phyloP scores from a whole-genome alignment of 1,140 invertebrate species.

The Drosophila murphyi region DNA sequence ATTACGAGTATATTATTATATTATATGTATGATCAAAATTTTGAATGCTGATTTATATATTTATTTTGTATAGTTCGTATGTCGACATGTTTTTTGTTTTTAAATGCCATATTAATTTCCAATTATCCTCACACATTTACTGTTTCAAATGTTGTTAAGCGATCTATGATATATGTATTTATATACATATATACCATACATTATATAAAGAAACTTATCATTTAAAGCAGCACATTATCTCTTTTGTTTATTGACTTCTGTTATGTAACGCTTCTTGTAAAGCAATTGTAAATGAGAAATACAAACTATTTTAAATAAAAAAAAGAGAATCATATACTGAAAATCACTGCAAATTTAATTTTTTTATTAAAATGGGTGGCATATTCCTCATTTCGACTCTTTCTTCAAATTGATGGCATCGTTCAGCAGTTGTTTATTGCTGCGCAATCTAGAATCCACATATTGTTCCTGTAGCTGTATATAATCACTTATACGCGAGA shows the following conservation, averaged over 20 bases:
- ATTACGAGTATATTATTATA: constrained; percentile 13
- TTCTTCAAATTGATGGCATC: neutral
- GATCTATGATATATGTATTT: constrained; percentile 23
- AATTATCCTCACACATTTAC: constrained; percentile 37
- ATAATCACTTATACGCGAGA: constrained; percentile 22
- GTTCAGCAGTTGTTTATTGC: constrained; percentile 15
- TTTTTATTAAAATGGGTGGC: neutral
- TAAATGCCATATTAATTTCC: constrained; percentile 70
- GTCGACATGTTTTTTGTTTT: constrained; percentile 49
- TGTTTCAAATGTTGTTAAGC: constrained; percentile 53
- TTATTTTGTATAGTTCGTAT: constrained; percentile 71
- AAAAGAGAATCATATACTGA: constrained; percentile 26
- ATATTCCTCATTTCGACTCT: neutral
- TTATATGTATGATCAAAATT: constrained; percentile 33
- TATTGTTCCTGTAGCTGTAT: constrained; percentile 19
- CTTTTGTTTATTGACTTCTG: constrained; percentile 37
- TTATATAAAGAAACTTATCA: constrained; percentile 1
- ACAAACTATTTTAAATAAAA: constrained; percentile 81
- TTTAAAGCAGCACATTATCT: constrained; percentile 11
- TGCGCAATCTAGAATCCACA: constrained; percentile 11
- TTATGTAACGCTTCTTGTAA: constrained; percentile 54
- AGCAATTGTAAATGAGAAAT: constrained; percentile 74
- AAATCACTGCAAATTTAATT: neutral
- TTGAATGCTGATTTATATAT: constrained; percentile 56
- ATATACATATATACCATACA: constrained; percentile 9